Base-by-base conservation (phyloP, 1,140 invertebrate species). In the Zaprionus vittiger region DNA sequence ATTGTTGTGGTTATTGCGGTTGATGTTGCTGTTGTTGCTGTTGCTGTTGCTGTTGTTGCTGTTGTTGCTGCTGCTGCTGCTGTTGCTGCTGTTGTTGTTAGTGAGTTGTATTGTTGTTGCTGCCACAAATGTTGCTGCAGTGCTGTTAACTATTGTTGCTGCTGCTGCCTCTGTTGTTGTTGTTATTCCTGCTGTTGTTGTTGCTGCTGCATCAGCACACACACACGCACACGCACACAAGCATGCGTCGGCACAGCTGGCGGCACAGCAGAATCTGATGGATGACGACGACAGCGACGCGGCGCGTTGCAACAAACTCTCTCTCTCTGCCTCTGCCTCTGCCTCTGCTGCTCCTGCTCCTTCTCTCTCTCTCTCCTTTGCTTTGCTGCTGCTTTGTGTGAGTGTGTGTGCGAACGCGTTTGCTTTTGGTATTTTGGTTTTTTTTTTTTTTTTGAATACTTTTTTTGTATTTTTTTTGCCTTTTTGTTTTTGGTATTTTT, bases 201-300 rank as follows among this genome's bases (percentile, higher is more conserved):
- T n/a, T 73, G 20, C 2, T 22, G 20, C 2, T 71, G 71, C 83
- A 86, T 80, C 83, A 76, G 76, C 68, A 75, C 81, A 90, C 78
- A 73, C 73, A 79, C 83, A 86, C 68, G 57, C 79, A 80, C 59
- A 75, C 72, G 57, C 79, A 80, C 59, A 75, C 72, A 44, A 64
- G 28, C 44, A 78, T 52, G 56, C 59, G 59, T 65, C 17, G n/a
- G 14, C 7, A 56, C 44, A 67, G 38, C 61, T 78, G 71, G 20
- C 72, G 72, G 65, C 72, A 52, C 44, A 37, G 31, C 38, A 26
- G 57, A 59, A 49, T 64, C 67, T 60, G n/a, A 49, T 49, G 73
- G 67, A 52, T 75, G 67, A 34, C 31, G 31, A 31, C 28, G 31
- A 9, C 28, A 9, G 64, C 73, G 68, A 72, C 68, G 61, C 73